Base-by-base conservation (phyloP, 2,888 invertebrate genomes). In the Drosophila conformis region DNA sequence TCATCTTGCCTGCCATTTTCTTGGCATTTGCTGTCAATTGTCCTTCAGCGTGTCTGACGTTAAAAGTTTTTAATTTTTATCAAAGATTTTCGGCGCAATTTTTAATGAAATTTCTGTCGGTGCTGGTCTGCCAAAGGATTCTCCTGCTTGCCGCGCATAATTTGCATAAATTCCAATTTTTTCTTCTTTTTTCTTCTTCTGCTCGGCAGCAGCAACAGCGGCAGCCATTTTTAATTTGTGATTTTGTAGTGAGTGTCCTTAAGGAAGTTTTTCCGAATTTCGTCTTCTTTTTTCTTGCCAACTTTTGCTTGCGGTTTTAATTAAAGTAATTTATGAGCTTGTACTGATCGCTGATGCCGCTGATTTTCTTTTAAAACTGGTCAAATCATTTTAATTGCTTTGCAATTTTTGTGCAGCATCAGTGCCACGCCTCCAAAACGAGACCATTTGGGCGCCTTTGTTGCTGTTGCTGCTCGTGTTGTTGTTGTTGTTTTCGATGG, bases 381-480 rank as follows among this genome's bases (percentile, higher is more conserved):
- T 70, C 72, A 86, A 80, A 21, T 83, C 87, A 79, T 81, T 88
- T 85, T 88, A 88, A 85, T 88, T 85, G 89, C 89, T 83, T 82
- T 80, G 71, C 75, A 66, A 71, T 72, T 75, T 77, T 66, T 67
- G 56, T 54, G 77, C 80, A 73, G 73, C 79, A 70, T 77, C 77
- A 69, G 53, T 62, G 74, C 81, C 81, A 71, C 78, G 81, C 78
- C 78, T 49, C 18, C 36, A 31, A 6, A 18, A 11, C 31, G 52
- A 46, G 46, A 36, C 46, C 59, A 18, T 46, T 33, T 58, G 46
- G 31, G 58, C 33, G 33, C 40, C 40, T 54, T 25, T 56, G 38
- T 38, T 18, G 38, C 18, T 38, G 15, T 11, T 46, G 21, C 2
- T 42, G 13, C 13, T 25, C 21, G 21, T 10, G 18, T 2, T 53